phyloP scores from a whole-genome alignment of 2,888 invertebrate genomes.

The Dilophus febrilis region DNA sequence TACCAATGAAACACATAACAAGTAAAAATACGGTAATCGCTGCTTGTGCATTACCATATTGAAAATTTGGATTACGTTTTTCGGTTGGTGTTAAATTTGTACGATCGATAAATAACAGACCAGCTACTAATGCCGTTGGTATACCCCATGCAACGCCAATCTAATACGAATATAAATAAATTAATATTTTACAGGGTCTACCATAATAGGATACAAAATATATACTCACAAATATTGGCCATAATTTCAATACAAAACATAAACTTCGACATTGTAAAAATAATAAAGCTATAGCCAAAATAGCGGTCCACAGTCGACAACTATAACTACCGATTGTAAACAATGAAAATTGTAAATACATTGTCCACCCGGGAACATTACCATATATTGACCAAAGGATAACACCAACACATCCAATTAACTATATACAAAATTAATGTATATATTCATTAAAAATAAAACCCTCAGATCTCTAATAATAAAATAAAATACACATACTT shows the following conservation, averaged over 20 bases:
- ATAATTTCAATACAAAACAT: slow-evolving; percentile 61
- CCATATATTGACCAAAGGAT: slow-evolving; percentile 52
- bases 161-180: slow-evolving; percentile 27
- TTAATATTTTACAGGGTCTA: not conserved
- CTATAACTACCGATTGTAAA: slow-evolving; percentile 65
- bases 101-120: slow-evolving; percentile 42
- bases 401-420: slow-evolving; percentile 52
- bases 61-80: slow-evolving; percentile 56
- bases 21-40: slow-evolving; percentile 57
- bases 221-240: slow-evolving; percentile 42
- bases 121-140: slow-evolving; percentile 47
- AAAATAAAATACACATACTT: slow-evolving; percentile 38
- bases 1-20: slow-evolving; percentile 64
- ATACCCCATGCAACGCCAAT: slow-evolving; percentile 41
- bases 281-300: slow-evolving; percentile 62
- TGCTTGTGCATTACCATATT: slow-evolving; percentile 60
- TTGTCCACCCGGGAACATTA: slow-evolving; percentile 38
- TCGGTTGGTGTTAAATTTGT: slow-evolving; percentile 34
- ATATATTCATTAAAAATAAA: not conserved
- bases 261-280: slow-evolving; percentile 70
- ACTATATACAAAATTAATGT: slow-evolving; percentile 25
- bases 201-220: not conserved
- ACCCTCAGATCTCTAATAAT: no score
- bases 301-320: slow-evolving; percentile 69
- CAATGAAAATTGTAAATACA: slow-evolving; percentile 57